Evolutionary conservation across 1,140 invertebrate genomes (phyloP).

Genomic region (Belonocnema kinseyi): DNA sequence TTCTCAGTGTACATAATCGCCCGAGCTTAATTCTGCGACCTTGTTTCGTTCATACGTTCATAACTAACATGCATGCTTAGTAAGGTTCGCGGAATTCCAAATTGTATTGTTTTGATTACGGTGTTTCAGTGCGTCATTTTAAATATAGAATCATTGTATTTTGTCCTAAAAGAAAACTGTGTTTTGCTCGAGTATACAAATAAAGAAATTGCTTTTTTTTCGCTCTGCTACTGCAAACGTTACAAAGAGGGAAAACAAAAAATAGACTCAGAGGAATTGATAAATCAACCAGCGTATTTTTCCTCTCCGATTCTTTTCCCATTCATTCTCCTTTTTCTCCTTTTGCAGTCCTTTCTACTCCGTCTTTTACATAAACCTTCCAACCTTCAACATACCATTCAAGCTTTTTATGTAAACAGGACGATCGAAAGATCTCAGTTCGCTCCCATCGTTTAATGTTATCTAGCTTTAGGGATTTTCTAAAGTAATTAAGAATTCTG

Average conservation of each 20-base stretch:
- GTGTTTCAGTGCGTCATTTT: not conserved
- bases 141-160: slow-evolving; percentile 19
- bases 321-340: slow-evolving; percentile 5
- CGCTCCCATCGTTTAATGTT: no score
- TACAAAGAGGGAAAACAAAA: slow-evolving; percentile 23
- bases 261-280: slow-evolving; percentile 6
- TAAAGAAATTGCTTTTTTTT: slow-evolving; percentile 5
- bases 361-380: slow-evolving; percentile 15
- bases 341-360: slow-evolving; percentile 15
- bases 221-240: not conserved
- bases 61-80: slow-evolving; percentile 7
- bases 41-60: slow-evolving; percentile 1
- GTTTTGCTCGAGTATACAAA: not conserved
- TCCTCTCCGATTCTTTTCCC: slow-evolving; percentile 15
- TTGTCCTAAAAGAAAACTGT: not conserved
- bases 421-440: not conserved
- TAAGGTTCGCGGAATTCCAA: slow-evolving; percentile 8
- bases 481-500: no score
- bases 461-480: no score
- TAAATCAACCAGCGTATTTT: slow-evolving; percentile 26
- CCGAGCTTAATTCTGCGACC: not conserved
- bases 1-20: not conserved
- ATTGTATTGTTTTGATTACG: slow-evolving; percentile 16
- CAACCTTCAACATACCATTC: not conserved
- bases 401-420: slow-evolving; percentile 23